Conservation (phyloP, 2,888 invertebrate genomes). For the Magallana nippona region DNA sequence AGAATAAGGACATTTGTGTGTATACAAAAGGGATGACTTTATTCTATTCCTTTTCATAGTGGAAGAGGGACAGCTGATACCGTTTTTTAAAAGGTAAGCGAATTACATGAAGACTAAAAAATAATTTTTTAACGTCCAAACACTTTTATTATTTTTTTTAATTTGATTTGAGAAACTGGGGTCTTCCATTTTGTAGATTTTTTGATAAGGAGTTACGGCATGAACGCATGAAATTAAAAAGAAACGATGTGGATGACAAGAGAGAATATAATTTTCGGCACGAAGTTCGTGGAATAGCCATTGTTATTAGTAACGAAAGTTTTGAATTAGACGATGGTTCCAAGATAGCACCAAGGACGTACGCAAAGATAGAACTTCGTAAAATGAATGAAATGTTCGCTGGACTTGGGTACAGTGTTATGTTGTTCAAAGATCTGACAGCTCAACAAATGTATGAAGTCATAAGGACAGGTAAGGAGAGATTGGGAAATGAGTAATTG, state of each 20-base stretch:
- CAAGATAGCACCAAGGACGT: constrained; percentile 1
- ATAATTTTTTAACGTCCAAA: no score
- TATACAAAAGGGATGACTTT: no score
- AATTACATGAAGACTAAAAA: not conserved
- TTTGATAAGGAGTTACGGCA: not conserved
- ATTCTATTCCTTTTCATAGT: not conserved
- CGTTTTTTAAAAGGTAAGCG: not conserved
- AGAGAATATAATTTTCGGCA: constrained; percentile 18
- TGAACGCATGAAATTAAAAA: not conserved
- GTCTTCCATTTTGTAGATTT: not conserved
- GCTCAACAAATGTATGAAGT: constrained; percentile 40
- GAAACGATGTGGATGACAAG: not conserved
- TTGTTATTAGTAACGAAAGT: constrained; percentile 35
- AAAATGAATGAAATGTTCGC: constrained; percentile 34
- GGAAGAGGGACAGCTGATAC: not conserved
- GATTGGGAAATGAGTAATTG: no score
- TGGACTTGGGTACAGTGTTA: constrained; percentile 21
- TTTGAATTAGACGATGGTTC: not conserved
- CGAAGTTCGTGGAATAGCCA: constrained; percentile 31
- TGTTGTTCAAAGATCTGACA: constrained; percentile 42
- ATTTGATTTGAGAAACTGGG: no score
- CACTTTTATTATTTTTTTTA: no score
- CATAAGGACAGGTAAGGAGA: not conserved
- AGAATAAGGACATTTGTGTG: no score
- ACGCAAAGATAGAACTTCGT: constrained; percentile 24